Evolutionary conservation across 2,797 vertebrate species (phyloP).

Genomic region (Philypnodon macrostomus): DNA sequence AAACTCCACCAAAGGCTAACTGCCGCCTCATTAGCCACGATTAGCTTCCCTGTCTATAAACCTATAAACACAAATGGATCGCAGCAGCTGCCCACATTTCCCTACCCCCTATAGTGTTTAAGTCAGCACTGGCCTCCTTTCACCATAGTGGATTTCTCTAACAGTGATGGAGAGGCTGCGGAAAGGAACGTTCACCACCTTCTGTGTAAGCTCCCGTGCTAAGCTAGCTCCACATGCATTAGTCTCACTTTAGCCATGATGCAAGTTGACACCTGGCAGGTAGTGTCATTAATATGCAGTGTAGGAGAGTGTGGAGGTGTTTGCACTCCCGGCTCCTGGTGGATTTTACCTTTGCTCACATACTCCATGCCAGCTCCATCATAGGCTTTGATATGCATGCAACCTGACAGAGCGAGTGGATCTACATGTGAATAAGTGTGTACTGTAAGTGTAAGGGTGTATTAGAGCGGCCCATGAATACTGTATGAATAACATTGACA

Average conservation of each 20-base stretch:
- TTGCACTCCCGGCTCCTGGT: conserved; percentile 4
- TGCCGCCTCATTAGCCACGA: conserved; percentile 39
- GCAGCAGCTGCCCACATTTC: not conserved
- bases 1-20: conserved; percentile 19
- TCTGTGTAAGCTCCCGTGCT: conserved; percentile 1
- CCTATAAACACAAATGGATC: conserved; percentile 24
- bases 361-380: conserved; percentile 5
- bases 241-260: conserved; percentile 18
- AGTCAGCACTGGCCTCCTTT: conserved; percentile 4
- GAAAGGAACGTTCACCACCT: conserved; percentile 9
- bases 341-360: conserved; percentile 7
- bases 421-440: conserved; percentile 22
- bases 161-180: conserved; percentile 2
- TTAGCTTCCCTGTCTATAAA: conserved; percentile 32
- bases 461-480: conserved; percentile 1
- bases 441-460: conserved; percentile 27
- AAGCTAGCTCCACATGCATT: conserved; percentile 21
- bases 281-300: conserved; percentile 43
- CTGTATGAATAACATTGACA: not conserved
- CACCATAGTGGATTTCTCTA: conserved; percentile 3
- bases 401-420: conserved; percentile 22
- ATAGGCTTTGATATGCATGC: conserved; percentile 25
- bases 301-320: conserved; percentile 17
- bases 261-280: conserved; percentile 33
- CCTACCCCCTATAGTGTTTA: not conserved